Base-by-base conservation (phyloP, 2,797 vertebrate genomes). In the Oophaga sylvatica region DNA sequence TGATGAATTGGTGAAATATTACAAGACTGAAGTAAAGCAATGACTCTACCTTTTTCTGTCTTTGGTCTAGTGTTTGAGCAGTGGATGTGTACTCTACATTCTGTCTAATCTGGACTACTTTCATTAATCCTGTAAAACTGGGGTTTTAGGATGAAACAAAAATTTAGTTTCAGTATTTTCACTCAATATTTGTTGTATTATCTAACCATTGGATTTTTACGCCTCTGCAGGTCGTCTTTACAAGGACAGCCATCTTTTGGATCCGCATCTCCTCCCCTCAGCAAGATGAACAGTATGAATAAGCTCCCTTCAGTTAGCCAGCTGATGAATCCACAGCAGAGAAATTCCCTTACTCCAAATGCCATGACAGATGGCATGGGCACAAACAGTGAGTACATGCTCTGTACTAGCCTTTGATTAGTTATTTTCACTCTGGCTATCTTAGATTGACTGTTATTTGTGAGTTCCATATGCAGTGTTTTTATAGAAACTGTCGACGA, bases 281-380 rank as follows among this genome's bases (percentile, higher is more conserved):
- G 95, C 91, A 99, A 99, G 92, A 95, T 96, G 94, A 95, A 93
- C 92, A 95, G 93, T 91, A 95, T 99, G 95, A 99, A 99, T 96
- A 99, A 99, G 93, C 95, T 99, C 88, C 98, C 98, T 29, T 99
- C 98, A 0, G 98, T 99, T 95, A 99, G 98, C 93, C 98, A 99
- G 93, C 96, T 99, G 68, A 99, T 99, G 93, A 99, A 99, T 94
- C 98, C 97, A 20, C 98, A 99, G 92, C 98, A 99, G 94, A 97
- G 98, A 90, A 99, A 97, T 81, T 95, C 96, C 17, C 96, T 99
- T 92, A 98, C 98, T 81, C 98, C 97, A 2, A 98, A 97, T 91
- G 93, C 95, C 93, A 97, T 99, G 93, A 93, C 96, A 0, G 97
- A 96, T 89, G 96, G 96, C 93, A 97, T 99, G 95, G 95, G 94